These are phyloP conservation scores for Xenopus petersii DNA, from an alignment of 2,797 vertebrate genomes.

Conservation along the genomic window DNA sequence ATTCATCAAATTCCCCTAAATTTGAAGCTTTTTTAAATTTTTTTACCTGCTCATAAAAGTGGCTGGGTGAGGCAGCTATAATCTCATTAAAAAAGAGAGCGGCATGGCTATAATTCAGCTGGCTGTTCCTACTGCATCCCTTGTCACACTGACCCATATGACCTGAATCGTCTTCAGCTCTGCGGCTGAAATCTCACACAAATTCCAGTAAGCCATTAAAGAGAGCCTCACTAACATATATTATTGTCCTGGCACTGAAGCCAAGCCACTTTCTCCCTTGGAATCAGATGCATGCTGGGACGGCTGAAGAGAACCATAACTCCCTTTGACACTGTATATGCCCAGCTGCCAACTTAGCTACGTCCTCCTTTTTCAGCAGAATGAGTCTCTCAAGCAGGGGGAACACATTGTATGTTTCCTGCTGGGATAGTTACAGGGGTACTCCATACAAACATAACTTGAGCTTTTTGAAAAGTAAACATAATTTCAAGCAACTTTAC, in stretches of 20 bases:
- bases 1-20: slow-evolving; percentile 44
- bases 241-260: slow-evolving; percentile 27
- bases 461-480: too few species aligned
- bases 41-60: slow-evolving; percentile 26
- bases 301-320: slow-evolving; percentile 21
- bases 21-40: slow-evolving; percentile 17
- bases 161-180: slow-evolving; percentile 37
- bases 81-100: slow-evolving; percentile 44
- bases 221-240: slow-evolving; percentile 37
- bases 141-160: slow-evolving; percentile 38
- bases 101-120: slow-evolving; percentile 43
- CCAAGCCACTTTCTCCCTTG: slow-evolving; percentile 18
- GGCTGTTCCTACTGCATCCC: slow-evolving; percentile 36
- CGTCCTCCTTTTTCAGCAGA: too few species aligned
- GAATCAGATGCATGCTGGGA: slow-evolving; percentile 24
- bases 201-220: slow-evolving; percentile 48
- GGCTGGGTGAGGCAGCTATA: slow-evolving; percentile 26
- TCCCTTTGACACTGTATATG: not conserved
- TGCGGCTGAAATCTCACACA: slow-evolving; percentile 42
- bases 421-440: too few species aligned
- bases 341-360: not conserved
- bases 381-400: too few species aligned
- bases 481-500: too few species aligned
- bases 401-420: too few species aligned
- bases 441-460: too few species aligned